These are phyloP conservation scores for Holocentrus rufus DNA, from an alignment of 2,797 vertebrate species.

Conservation along the genomic window DNA sequence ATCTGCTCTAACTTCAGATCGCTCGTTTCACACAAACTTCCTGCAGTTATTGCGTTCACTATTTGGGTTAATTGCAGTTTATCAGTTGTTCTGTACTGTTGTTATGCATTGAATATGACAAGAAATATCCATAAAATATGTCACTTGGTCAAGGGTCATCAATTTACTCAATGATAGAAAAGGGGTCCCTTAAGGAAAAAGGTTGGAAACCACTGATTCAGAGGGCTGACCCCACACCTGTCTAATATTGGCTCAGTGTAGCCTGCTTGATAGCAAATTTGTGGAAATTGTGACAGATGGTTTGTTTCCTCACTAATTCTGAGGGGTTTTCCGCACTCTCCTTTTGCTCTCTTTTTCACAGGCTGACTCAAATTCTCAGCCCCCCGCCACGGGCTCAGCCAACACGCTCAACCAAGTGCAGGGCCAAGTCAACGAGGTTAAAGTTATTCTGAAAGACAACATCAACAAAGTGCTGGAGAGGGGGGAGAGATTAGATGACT, in stretches of 20 bases:
- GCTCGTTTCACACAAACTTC: too few relatives aligned
- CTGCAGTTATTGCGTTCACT: too few relatives aligned
- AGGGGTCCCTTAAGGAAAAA: neutral
- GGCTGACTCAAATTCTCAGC: conserved; percentile 70
- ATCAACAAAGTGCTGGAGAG: conserved; percentile 86
- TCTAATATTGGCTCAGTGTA: neutral
- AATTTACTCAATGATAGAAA: too few relatives aligned
- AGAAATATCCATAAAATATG: too few relatives aligned
- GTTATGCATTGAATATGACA: too few relatives aligned
- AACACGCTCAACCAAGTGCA: conserved; percentile 76
- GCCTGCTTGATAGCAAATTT: neutral
- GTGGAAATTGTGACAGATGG: neutral
- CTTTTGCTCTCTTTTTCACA: conserved; percentile 35
- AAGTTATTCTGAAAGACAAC: conserved; percentile 87
- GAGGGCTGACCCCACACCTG: neutral
- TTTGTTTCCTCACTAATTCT: too few relatives aligned
- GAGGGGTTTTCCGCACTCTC: too few relatives aligned
- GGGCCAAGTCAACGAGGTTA: conserved; percentile 85
- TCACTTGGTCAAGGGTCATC: too few relatives aligned
- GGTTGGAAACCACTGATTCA: too few relatives aligned
- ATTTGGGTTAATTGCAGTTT: too few relatives aligned
- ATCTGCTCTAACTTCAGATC: too few relatives aligned
- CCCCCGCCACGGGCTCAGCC: conserved; percentile 55
- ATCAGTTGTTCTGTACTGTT: too few relatives aligned
- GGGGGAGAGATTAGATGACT: conserved; percentile 80